Evolutionary conservation across 2,113 vertebrate genomes (phyloP), one percentile per base, ranked within the genome.

Genomic region (Nothoprocta pentlandii): DNA sequence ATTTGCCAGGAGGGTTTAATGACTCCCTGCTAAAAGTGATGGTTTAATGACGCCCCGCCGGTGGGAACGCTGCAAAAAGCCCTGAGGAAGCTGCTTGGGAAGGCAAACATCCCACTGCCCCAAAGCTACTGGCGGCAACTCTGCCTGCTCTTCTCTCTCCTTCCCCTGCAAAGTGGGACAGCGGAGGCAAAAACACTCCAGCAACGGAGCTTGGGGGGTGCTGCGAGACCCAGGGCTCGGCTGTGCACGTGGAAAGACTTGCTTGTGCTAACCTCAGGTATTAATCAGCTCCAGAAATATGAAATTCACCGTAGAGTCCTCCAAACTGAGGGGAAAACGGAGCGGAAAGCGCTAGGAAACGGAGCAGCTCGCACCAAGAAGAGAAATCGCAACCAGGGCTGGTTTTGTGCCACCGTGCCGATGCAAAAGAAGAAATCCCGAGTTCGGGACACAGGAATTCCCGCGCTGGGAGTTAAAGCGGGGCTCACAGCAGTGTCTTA

Each of bases 381-480:
- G 36, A 39, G 36, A 39, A 39, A 39, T 39, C 36, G 36, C 36
- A 39, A 39, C 36, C 36, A 39, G 36, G 36, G 8, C 36, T 39
- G 36, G 36, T 39, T 39, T 39, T 39, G 36, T 39, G 36, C 36
- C 36, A 39, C 36, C 8, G 36, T 39, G 36, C 36, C 8, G 21
- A 49, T 49, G 49, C 49, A 49, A 49, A 49, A 49, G 49, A 49
- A 49, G 22, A 49, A 49, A 23, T 49, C 49, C 49, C 12, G 49
- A 49, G 49, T 49, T 49, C 21, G 22, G 49, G 49, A 49, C 21
- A 22, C 49, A 4, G 20, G 41, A 63, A 76, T 17, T 8, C 53
- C 59, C 12, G 21, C 41, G 8, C 6, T 0, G 30, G 4, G 2
- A 21, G 51, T 5, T 20, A 23, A 16, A 85, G 44, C 3, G 1